Evolutionary conservation across 2,113 vertebrate genomes (phyloP).

Genomic region (Odobenus rosmarus): DNA sequence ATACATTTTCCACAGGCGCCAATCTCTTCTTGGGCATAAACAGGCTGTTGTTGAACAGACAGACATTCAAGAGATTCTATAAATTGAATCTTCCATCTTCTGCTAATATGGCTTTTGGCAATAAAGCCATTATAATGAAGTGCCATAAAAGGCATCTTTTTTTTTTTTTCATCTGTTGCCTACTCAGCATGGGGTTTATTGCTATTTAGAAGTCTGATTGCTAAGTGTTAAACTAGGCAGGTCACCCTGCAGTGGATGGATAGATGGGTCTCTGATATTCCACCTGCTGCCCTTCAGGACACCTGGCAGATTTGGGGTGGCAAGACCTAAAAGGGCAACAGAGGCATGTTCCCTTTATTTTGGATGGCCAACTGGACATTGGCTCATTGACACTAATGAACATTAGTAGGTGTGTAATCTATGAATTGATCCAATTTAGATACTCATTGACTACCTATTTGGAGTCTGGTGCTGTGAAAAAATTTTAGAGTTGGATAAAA

Average conservation of each 20-base stretch:
- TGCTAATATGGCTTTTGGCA: slow-evolving; percentile 81
- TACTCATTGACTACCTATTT: not conserved
- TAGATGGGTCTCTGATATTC: slow-evolving; percentile 46
- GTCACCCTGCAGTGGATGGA: slow-evolving; percentile 67
- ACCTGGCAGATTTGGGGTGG: not conserved
- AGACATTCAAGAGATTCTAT: slow-evolving; percentile 73
- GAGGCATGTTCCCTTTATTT: not conserved
- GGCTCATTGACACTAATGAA: not conserved
- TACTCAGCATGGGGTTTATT: slow-evolving; percentile 79
- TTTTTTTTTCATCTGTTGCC: slow-evolving; percentile 80
- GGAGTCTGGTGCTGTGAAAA: not conserved
- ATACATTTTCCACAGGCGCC: slow-evolving; percentile 62
- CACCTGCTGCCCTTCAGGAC: slow-evolving; percentile 29
- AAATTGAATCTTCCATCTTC: slow-evolving; percentile 80
- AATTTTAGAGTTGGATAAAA: slow-evolving; percentile 30
- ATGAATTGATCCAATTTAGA: not conserved
- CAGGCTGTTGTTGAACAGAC: slow-evolving; percentile 71
- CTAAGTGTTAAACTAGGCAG: slow-evolving; percentile 71
- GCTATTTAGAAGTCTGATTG: slow-evolving; percentile 77
- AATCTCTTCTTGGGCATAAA: slow-evolving; percentile 61
- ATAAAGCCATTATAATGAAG: slow-evolving; percentile 79
- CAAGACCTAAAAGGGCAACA: not conserved
- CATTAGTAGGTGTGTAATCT: not conserved
- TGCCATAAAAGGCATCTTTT: slow-evolving; percentile 73
- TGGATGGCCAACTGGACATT: not conserved